Conservation (phyloP, 1,140 invertebrate genomes). For the Oryctes rhinoceros region DNA sequence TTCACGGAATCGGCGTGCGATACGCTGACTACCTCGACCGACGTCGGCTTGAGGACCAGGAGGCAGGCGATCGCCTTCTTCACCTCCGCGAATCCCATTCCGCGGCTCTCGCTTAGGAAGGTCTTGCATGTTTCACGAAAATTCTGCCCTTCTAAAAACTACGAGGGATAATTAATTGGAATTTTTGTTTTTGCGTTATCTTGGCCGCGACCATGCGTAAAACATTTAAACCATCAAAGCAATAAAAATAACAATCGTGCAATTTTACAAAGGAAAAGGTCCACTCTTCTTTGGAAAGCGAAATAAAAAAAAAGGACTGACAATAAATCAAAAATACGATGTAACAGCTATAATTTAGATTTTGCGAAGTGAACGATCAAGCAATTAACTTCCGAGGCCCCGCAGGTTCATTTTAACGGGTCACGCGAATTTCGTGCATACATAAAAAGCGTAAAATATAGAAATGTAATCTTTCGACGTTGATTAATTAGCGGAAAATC, state of each 20-base stretch:
- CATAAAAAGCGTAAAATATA: not conserved
- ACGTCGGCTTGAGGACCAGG: not conserved
- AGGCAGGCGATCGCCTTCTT: not conserved
- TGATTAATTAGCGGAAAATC: constrained; percentile 2
- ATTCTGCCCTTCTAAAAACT: constrained; percentile 42
- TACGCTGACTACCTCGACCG: not conserved
- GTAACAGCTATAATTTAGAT: not conserved
- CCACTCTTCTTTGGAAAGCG: no score
- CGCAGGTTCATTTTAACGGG: not conserved
- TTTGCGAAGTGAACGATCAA: not conserved
- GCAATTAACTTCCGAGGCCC: not conserved
- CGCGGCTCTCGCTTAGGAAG: constrained; percentile 11
- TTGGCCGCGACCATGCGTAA: no score
- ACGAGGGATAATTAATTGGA: not conserved
- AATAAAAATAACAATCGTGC: no score
- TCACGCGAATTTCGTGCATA: not conserved
- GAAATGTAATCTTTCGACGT: not conserved
- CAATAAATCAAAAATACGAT: no score
- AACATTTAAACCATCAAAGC: no score
- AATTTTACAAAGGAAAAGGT: no score
- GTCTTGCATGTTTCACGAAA: constrained; percentile 33
- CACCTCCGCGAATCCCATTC: constrained; percentile 26
- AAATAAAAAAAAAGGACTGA: not conserved
- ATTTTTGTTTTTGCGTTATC: no score
- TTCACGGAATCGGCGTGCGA: not conserved